Conservation (phyloP, 2,888 invertebrate species). For the Clistopyga incitator region DNA sequence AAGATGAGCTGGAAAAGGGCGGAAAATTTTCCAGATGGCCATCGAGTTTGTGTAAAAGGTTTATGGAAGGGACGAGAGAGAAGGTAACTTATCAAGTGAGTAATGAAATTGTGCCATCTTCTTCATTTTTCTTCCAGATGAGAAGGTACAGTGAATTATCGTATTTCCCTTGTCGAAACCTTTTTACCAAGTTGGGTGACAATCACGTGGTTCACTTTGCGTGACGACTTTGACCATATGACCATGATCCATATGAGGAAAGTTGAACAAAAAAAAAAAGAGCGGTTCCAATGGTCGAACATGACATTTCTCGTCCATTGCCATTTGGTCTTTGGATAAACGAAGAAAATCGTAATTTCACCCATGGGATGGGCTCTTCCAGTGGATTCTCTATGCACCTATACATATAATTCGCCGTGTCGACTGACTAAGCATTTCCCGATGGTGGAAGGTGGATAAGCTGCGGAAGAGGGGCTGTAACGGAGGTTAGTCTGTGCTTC, state of each 20-base stretch:
- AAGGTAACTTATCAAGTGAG: not conserved
- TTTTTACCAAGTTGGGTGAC: no score
- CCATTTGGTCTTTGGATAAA: conserved; percentile 16
- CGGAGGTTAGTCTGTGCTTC: conserved; percentile 57
- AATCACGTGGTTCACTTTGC: no score
- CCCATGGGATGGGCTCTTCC: conserved; percentile 27
- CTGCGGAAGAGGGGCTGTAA: conserved; percentile 57
- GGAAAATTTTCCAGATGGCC: conserved; percentile 16
- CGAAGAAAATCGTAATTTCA: conserved; percentile 45
- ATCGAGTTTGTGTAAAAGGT: not conserved
- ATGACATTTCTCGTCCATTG: conserved; percentile 16
- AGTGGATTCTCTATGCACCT: conserved; percentile 27
- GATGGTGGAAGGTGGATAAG: conserved; percentile 63
- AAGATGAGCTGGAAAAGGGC: conserved; percentile 34
- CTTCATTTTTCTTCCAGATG: not conserved
- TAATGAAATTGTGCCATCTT: not conserved
- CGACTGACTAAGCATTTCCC: conserved; percentile 79
- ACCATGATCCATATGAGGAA: no score
- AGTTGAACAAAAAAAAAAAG: no score
- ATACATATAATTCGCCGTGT: conserved; percentile 75
- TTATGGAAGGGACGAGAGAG: not conserved
- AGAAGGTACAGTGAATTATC: not conserved
- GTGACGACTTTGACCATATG: no score
- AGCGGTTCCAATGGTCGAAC: conserved; percentile 7
- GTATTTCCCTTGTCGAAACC: not conserved